A percentile compares a stretch with the other conserved stretches of the same genome.
Conservation (phyloP, 2,888 invertebrate genomes). For the Bimastos eiseni region DNA sequence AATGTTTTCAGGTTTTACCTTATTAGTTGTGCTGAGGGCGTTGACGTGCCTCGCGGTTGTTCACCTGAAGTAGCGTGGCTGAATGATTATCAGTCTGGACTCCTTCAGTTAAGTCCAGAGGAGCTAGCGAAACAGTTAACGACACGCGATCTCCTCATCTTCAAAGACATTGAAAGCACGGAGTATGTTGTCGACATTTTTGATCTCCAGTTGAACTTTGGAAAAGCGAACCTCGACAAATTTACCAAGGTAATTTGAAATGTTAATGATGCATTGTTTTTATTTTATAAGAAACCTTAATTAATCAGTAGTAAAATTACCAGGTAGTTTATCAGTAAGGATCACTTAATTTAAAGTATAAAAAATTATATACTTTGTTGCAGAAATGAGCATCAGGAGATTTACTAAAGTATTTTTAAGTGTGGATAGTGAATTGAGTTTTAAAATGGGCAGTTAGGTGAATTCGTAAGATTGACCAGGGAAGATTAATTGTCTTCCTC, state of each 20-base stretch:
- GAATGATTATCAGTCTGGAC: slow-evolving; percentile 73
- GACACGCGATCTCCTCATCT: slow-evolving; percentile 87
- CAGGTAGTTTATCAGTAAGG: too few relatives aligned
- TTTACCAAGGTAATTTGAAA: slow-evolving; percentile 73
- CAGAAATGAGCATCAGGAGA: neutral
- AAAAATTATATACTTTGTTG: neutral
- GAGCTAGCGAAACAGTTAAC: slow-evolving; percentile 95
- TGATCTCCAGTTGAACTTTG: slow-evolving; percentile 72
- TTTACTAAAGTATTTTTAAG: neutral
- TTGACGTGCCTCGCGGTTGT: neutral
- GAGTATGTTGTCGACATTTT: slow-evolving; percentile 79
- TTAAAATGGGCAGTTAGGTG: neutral
- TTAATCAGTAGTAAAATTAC: slow-evolving; percentile 92
- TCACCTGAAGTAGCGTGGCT: neutral
- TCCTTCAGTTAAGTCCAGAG: slow-evolving; percentile 90
- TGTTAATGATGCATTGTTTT: too few relatives aligned
- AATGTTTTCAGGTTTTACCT: slow-evolving; percentile 16
- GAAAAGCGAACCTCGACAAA: slow-evolving; percentile 87
- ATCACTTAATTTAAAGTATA: neutral
- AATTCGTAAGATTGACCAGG: neutral
- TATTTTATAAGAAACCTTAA: slow-evolving; percentile 75
- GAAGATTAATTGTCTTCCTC: too few relatives aligned
- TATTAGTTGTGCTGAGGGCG: neutral
- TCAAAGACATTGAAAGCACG: slow-evolving; percentile 84
- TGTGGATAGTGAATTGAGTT: neutral